These are phyloP conservation scores for Spondyliosoma cantharus DNA, from an alignment of 2,797 vertebrate species.

Conservation along the genomic window DNA sequence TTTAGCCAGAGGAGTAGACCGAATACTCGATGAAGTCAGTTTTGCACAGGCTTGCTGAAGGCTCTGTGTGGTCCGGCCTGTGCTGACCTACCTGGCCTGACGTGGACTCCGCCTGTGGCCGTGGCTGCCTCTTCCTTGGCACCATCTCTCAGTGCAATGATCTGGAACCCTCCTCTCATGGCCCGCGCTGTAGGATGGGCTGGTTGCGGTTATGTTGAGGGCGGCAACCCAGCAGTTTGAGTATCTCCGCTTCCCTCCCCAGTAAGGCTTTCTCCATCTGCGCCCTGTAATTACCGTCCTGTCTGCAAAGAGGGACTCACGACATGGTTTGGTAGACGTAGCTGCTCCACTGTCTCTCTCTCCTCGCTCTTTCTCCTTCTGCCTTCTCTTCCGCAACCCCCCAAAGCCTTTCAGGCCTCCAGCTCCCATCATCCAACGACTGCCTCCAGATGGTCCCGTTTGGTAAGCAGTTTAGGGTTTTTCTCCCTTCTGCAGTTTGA, in stretches of 20 bases:
- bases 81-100: slow-evolving; percentile 36
- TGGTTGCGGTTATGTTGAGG: slow-evolving; percentile 76
- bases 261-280: slow-evolving; percentile 66
- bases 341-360: slow-evolving; percentile 48
- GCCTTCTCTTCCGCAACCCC: slow-evolving; percentile 55
- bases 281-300: slow-evolving; percentile 84
- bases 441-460: slow-evolving; percentile 81
- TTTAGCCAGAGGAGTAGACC: not conserved
- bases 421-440: slow-evolving; percentile 74
- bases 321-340: slow-evolving; percentile 66
- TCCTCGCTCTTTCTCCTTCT: slow-evolving; percentile 28
- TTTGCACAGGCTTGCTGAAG: not conserved
- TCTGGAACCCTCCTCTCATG: slow-evolving; percentile 63
- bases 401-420: slow-evolving; percentile 62
- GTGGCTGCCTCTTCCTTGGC: slow-evolving; percentile 22
- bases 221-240: slow-evolving; percentile 79
- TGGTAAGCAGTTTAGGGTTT: slow-evolving; percentile 75
- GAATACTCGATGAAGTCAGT: too few species aligned
- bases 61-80: slow-evolving; percentile 32
- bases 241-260: slow-evolving; percentile 71
- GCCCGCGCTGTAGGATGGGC: slow-evolving; percentile 63
- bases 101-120: slow-evolving; percentile 18
- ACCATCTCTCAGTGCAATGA: slow-evolving; percentile 47
- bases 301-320: slow-evolving; percentile 69
- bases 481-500: slow-evolving; percentile 61